phyloP scores from a whole-genome alignment of 2,888 invertebrate species.

The Drosophila mulleri region DNA sequence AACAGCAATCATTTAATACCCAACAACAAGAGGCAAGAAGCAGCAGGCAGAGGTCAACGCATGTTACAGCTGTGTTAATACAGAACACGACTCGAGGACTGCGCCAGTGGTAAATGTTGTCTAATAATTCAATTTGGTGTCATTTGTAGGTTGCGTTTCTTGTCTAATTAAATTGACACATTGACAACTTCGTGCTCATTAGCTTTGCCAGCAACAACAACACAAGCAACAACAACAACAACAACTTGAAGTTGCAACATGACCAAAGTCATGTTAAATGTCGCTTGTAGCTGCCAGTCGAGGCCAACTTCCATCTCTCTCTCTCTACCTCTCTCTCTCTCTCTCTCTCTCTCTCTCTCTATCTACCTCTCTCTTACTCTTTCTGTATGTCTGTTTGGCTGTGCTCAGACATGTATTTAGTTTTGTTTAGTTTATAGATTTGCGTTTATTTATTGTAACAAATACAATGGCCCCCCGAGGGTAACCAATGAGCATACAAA shows the following conservation, averaged over 20 bases:
- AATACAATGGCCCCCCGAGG: slow-evolving; percentile 41
- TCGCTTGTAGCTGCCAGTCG: slow-evolving; percentile 22
- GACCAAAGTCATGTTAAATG: slow-evolving; percentile 56
- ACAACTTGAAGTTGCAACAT: slow-evolving; percentile 28
- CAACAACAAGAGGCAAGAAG: background rate
- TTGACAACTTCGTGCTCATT: slow-evolving; percentile 82
- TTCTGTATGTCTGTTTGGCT: background rate
- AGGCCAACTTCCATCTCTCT: background rate
- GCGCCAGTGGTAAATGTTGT: slow-evolving; percentile 50
- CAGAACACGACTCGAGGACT: slow-evolving; percentile 32
- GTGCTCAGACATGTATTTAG: slow-evolving; percentile 67
- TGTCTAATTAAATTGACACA: slow-evolving; percentile 84
- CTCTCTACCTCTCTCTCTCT: too few species aligned
- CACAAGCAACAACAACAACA: slow-evolving; percentile 10
- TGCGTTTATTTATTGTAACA: slow-evolving; percentile 76
- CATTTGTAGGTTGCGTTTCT: slow-evolving; percentile 66
- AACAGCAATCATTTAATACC: slow-evolving; percentile 34
- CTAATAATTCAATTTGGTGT: slow-evolving; percentile 82
- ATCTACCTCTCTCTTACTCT: background rate
- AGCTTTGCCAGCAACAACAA: slow-evolving; percentile 53
- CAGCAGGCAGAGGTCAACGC: slow-evolving; percentile 9
- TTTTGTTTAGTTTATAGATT: slow-evolving; percentile 81
- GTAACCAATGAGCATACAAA: background rate
- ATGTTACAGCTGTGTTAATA: slow-evolving; percentile 19
- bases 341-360: background rate